Evolutionary conservation across 2,888 invertebrate species (phyloP).

Genomic region (Bibio marci): DNA sequence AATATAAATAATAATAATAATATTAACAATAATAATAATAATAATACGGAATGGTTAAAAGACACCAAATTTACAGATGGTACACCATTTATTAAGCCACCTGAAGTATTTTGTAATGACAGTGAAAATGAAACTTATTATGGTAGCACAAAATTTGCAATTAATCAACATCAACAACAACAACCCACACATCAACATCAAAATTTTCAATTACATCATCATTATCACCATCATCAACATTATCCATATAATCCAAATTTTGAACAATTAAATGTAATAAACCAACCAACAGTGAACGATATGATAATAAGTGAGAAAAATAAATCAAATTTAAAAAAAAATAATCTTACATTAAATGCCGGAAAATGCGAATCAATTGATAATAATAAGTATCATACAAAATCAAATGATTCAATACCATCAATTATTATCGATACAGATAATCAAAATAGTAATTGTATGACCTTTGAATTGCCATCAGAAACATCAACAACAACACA

Average conservation of each 20-base stretch:
- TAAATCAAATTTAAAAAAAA: too few species aligned
- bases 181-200: too few species aligned
- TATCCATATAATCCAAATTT: background rate
- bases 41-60: slow-evolving; percentile 6
- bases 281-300: too few species aligned
- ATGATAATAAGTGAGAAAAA: too few species aligned
- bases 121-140: slow-evolving; percentile 23
- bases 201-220: background rate
- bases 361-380: too few species aligned
- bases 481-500: too few species aligned
- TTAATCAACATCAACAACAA: background rate
- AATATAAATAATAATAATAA: too few species aligned
- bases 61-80: background rate
- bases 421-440: background rate
- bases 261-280: too few species aligned
- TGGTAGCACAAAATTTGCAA: slow-evolving; percentile 23
- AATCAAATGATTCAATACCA: background rate
- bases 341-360: too few species aligned
- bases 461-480: background rate
- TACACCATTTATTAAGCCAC: slow-evolving; percentile 24
- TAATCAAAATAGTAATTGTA: background rate
- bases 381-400: background rate
- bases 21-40: too few species aligned
- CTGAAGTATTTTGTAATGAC: slow-evolving; percentile 26
- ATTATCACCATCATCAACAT: background rate